Base-by-base conservation (phyloP, 2,113 vertebrate species). In the Cochlearius cochlearius region DNA sequence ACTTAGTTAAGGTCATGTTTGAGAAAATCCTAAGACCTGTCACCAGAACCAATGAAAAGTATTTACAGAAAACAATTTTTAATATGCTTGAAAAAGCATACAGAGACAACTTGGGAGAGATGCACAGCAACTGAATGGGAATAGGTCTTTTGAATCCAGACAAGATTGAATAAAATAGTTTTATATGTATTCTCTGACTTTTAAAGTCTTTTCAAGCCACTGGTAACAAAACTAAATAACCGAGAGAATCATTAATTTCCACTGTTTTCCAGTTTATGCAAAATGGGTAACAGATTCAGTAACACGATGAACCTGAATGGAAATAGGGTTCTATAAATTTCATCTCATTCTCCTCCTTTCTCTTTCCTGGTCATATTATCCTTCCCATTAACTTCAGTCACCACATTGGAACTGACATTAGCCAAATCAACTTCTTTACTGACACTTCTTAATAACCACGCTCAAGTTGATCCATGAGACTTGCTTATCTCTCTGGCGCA, bases 1-100 rank as follows among this genome's bases (percentile, higher is more conserved):
- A 50, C 52, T 88, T 82, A 75, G 76, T 67, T 81, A 78, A 90
- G 47, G 47, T 45, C 11, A 2, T 29, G 12, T 47, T 68, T 39
- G 45, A 87, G 66, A 85, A 90, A 92, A 85, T 36, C 52, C 62
- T 82, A 58, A 88, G 39, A 85, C 39, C 66, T 95, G 85, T 68
- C 66, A 50, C 25, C 21, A 92, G 49, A 94, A 86, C 52, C 15
- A 43, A 64, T 78, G 49, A 59, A 82, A 94, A 79, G 27, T 88
- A 83, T 92, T 92, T 86, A 68, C 55, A 69, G 78, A 69, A 93
- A 96, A 77, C 45, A 76, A 67, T 72, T 86, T 88, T 92, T 76
- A 85, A 82, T 25, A 19, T 5, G 6, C 74, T 93, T 79, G 66
- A 88, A 81, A 88, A 85, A 39, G n/a, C n/a, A n/a, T n/a, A 78